Base-by-base conservation (phyloP, 2,113 vertebrate species). In the Genyomyrus donnyi region DNA sequence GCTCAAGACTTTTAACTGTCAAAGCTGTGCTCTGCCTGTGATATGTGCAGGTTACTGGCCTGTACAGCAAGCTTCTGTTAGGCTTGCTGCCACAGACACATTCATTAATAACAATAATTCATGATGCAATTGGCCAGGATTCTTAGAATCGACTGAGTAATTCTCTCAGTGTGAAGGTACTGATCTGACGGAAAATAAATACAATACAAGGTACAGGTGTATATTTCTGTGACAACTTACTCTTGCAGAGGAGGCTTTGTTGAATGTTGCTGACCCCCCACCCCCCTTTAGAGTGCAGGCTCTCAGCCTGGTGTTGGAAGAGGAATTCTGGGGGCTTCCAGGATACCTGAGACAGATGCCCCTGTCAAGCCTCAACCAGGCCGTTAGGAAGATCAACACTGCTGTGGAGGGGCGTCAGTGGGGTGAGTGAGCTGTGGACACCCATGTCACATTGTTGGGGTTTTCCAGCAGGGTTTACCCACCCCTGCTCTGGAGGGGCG, bases 341-440 rank as follows among this genome's bases (percentile, higher is more conserved):
- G 66, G 80, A 35, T 95, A 95, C 93, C 90, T 96, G 93, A 95
- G 92, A 85, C 93, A 93, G 90, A 95, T 96, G 91, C 91, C 92
- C 4, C 91, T 96, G 48, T 2, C 83, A 89, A 93, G 84, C 92
- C 94, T 96, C 56, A 96, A 96, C 92, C 91, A 93, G 89, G 93
- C 92, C 0, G 90, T 96, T 87, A 62, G 91, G 39, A 94, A 91
- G 91, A 95, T 96, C 91, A 95, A 95, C 92, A 88, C 17, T 1
- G 94, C 90, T 80, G 66, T 90, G 0, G 91, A 89, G 6, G 88
- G 56, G 13, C 39, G 92, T 24, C 56, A 7, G 66, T 89, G 1
- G 90, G 94, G 96, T 95, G 46, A 83, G 94, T 91, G 9, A 48
- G 48, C 48, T 11, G 8, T 48, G 52, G 11, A 27, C 80, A 45